Evolutionary conservation across 2,113 vertebrate species (phyloP).

Genomic region (Notiomystis cincta): DNA sequence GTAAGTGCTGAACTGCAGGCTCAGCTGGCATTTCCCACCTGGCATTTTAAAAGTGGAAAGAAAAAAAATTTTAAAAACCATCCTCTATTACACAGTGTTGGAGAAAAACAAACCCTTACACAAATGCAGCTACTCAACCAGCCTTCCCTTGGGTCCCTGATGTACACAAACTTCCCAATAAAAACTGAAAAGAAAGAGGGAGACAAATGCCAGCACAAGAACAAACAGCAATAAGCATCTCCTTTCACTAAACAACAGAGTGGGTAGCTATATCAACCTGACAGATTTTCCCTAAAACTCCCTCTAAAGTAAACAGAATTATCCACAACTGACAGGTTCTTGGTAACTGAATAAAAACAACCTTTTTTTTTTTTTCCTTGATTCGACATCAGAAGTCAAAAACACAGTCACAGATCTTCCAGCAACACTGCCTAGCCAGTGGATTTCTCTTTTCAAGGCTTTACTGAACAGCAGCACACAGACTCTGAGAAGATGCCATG

Average conservation of each 20-base stretch:
- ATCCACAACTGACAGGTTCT: background rate
- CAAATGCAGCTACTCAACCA: background rate
- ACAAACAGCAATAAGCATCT: background rate
- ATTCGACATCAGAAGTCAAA: background rate
- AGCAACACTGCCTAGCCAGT: background rate
- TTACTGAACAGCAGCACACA: background rate
- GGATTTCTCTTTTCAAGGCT: background rate
- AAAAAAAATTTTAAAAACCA: fast-evolving
- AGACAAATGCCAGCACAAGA: background rate
- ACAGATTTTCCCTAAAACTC: background rate
- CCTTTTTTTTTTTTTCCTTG: background rate
- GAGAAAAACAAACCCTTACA: background rate
- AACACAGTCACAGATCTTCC: background rate
- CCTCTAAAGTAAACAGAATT: background rate
- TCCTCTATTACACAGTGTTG: background rate
- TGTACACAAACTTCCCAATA: background rate
- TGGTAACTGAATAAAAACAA: background rate
- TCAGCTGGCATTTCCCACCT: background rate
- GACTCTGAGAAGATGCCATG: background rate
- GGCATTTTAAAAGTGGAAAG: background rate
- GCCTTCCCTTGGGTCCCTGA: background rate
- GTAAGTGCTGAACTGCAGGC: background rate
- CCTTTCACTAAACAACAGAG: background rate
- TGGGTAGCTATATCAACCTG: background rate
- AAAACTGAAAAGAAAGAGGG: background rate